Evolutionary conservation across 1,140 invertebrate genomes (phyloP).

Genomic region (Ceratina japonica): DNA sequence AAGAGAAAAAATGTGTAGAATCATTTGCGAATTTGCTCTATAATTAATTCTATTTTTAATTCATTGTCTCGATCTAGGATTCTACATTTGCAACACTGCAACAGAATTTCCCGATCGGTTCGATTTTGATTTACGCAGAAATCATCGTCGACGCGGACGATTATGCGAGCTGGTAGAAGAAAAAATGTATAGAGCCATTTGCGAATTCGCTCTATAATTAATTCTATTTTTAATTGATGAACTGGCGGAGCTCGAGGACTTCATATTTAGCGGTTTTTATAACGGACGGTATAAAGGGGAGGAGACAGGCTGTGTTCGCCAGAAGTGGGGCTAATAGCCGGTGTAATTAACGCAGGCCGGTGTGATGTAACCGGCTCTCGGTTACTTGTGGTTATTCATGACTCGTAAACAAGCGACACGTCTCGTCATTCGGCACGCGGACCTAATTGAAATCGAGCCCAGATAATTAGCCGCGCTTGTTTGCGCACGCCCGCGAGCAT

Average conservation of each 20-base stretch:
- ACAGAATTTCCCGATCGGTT: too few relatives aligned
- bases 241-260: neutral
- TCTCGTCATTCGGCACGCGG: slow-evolving; percentile 3
- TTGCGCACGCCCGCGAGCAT: slow-evolving; percentile 3
- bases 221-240: slow-evolving; percentile 23
- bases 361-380: slow-evolving; percentile 43
- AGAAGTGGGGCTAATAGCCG: slow-evolving; percentile 50
- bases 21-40: neutral
- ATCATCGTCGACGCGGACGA: neutral
- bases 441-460: slow-evolving; percentile 44
- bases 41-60: slow-evolving; percentile 27
- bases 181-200: neutral
- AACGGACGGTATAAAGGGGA: neutral
- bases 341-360: slow-evolving; percentile 48
- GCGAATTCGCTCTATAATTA: neutral
- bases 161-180: neutral
- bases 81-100: too few relatives aligned
- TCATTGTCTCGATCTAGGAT: too few relatives aligned
- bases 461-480: slow-evolving; percentile 43
- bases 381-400: slow-evolving; percentile 62
- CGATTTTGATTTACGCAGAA: too few relatives aligned
- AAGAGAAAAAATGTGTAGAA: neutral
- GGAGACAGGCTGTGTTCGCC: neutral
- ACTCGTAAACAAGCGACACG: slow-evolving; percentile 45
- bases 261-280: slow-evolving; percentile 33